Percentiles rank a stretch among this genome's conserved stretches.
These are phyloP conservation scores for Pristionchus entomophagus DNA, from an alignment of 2,888 invertebrate species.

Conservation along the genomic window DNA sequence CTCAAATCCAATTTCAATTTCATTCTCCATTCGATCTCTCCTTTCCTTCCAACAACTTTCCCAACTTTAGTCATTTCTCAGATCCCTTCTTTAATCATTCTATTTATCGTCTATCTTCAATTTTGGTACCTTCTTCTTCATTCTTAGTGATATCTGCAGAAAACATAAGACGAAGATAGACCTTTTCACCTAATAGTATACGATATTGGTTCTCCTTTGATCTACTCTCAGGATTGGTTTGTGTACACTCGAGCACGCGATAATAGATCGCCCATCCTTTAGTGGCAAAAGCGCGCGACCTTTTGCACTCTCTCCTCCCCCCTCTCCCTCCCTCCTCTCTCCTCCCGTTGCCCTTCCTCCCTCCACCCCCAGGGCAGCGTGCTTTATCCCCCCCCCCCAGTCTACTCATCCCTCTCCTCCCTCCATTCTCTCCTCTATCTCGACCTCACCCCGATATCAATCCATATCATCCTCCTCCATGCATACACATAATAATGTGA, in stretches of 20 bases:
- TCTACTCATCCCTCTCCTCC: not conserved
- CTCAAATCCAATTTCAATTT: slow-evolving; percentile 39
- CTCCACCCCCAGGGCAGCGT: slow-evolving; percentile 13
- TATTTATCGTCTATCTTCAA: too few relatives aligned
- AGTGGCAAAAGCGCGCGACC: slow-evolving; percentile 33
- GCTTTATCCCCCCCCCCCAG: not conserved
- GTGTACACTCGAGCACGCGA: not conserved
- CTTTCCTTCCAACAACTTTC: not conserved
- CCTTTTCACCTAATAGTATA: too few relatives aligned
- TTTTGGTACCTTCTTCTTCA: not conserved
- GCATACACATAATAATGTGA: slow-evolving; percentile 35
- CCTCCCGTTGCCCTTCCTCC: slow-evolving; percentile 28
- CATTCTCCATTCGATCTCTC: not conserved
- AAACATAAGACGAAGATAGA: too few relatives aligned
- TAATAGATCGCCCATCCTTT: slow-evolving; percentile 1
- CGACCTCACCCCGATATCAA: slow-evolving; percentile 11
- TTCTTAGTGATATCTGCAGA: too few relatives aligned
- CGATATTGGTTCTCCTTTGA: not conserved
- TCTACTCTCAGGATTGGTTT: not conserved
- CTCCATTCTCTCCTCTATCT: not conserved
- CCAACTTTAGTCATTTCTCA: too few relatives aligned
- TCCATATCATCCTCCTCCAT: slow-evolving; percentile 31
- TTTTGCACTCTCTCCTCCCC: not conserved
- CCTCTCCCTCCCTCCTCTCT: not conserved
- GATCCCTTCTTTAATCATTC: too few relatives aligned